Base-by-base conservation (phyloP, 2,888 invertebrate species). In the Ypsolopha sequella region DNA sequence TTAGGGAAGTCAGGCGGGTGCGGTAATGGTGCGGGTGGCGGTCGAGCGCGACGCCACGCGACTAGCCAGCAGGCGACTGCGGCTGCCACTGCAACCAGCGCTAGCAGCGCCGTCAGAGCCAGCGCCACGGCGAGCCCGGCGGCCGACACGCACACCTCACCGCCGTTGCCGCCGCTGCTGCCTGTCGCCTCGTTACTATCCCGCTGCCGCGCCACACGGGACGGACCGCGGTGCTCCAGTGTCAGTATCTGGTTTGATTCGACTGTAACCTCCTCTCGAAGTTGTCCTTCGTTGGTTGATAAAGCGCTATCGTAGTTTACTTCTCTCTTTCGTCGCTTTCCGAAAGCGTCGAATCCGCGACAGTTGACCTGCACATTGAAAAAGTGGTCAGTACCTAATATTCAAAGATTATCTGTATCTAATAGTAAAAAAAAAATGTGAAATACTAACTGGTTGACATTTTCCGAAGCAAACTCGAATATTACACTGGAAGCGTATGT, bases 1-100 rank as follows among this genome's bases (percentile, higher is more conserved):
- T 97, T 97, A 54, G 97, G 97, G 87, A 97, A 96, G 86, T 97
- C 96, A 58, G 96, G 95, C 61, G 97, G 97, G 88, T 97, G 97
- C 60, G 97, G 96, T 65, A 97, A 88, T 47, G 97, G 97, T 41
- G 96, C 96, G 57, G 94, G 91, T 50, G 94, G 91, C 67, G 95
- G 95, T 51, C 96, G 94, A 69, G 94, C 91, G 63, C 96, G 91
- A 60, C 96, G 87, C 87, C 96, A 96, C 63, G 97, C 97, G 91
- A 97, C 95, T 59, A 97, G 89, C 97, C 97, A 97, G 80, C 97
- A 97, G 56, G 96, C 96, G 53, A 97, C 96, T 53, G 96, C 96
- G 50, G 97, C 95, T 35, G 97, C 97, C 53, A 97, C 96, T 53
- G 97, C 96, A 54, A 97, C 96, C 58, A 97, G 88, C 53, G 97